These are phyloP conservation scores for Amblyopsis rosae DNA, from an alignment of 2,113 vertebrate species.

Conservation along the genomic window DNA sequence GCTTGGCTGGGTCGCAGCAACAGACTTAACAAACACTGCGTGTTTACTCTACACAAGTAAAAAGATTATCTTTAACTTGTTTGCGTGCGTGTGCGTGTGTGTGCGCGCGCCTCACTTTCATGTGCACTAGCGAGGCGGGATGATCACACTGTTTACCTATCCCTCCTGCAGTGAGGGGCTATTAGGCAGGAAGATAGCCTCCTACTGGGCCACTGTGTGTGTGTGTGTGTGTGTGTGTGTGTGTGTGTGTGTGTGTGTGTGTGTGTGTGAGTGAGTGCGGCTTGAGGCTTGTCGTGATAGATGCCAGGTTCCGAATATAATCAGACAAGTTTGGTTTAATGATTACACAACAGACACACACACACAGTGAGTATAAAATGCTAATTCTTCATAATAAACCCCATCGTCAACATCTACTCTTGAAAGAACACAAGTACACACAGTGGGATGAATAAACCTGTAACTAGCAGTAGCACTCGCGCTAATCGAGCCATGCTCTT, in stretches of 20 bases:
- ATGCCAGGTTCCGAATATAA: not conserved
- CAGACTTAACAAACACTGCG: conserved; percentile 62
- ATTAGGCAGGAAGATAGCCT: conserved; percentile 31
- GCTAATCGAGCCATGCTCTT: not conserved
- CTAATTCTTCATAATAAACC: conserved; percentile 5
- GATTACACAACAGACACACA: not conserved
- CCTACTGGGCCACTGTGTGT: conserved; percentile 16
- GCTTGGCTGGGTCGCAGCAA: conserved; percentile 50
- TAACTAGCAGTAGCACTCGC: not conserved
- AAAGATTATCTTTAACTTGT: conserved; percentile 63
- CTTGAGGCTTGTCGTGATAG: conserved; percentile 12
- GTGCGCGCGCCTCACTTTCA: conserved; percentile 2
- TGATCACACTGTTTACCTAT: conserved; percentile 22
- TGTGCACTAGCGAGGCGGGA: conserved; percentile 2
- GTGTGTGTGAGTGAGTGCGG: not conserved
- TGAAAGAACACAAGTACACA: too few species aligned
- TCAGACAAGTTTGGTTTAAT: conserved; percentile 27
- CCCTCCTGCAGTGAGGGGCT: conserved; percentile 32
- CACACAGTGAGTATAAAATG: conserved; percentile 11
- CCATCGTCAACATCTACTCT: too few species aligned
- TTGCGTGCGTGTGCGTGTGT: conserved; percentile 13
- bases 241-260: not conserved
- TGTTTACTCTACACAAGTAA: conserved; percentile 61
- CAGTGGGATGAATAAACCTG: too few species aligned
- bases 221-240: conserved; percentile 4